A percentile compares a stretch with the other conserved stretches of the same genome.
These are phyloP conservation scores for Ceramica pisi DNA, from an alignment of 2,888 invertebrate species.

Conservation along the genomic window DNA sequence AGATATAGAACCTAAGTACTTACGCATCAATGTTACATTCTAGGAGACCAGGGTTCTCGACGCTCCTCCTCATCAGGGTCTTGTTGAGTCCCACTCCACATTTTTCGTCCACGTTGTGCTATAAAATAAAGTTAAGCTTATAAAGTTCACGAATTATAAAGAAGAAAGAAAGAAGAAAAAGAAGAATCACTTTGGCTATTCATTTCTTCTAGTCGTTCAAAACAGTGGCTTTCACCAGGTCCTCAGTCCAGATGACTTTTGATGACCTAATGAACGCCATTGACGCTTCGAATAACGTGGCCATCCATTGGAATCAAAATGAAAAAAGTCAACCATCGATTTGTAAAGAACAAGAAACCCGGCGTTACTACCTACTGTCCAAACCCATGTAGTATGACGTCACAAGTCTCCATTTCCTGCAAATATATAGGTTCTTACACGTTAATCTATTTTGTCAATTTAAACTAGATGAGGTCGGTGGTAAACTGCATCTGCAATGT, in stretches of 20 bases:
- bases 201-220: too few species aligned
- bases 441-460: too few species aligned
- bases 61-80: conserved; percentile 93
- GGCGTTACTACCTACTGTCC: background rate
- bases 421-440: too few species aligned
- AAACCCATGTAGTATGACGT: background rate
- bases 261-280: background rate
- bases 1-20: too few species aligned
- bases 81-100: conserved; percentile 92
- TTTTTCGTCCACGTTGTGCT: conserved; percentile 91
- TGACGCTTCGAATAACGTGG: background rate
- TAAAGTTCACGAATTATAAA: too few species aligned
- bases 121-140: conserved; percentile 19
- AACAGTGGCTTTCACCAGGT: too few species aligned
- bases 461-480: too few species aligned
- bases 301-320: too few species aligned
- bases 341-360: background rate
- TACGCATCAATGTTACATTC: conserved; percentile 96
- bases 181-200: too few species aligned
- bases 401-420: background rate
- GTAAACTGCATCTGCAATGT: too few species aligned
- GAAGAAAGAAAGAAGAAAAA: too few species aligned
- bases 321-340: too few species aligned
- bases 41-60: conserved; percentile 92
- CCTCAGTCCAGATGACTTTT: background rate